Conservation (phyloP, 1,140 invertebrate genomes). For the Sinonovacula constricta region DNA sequence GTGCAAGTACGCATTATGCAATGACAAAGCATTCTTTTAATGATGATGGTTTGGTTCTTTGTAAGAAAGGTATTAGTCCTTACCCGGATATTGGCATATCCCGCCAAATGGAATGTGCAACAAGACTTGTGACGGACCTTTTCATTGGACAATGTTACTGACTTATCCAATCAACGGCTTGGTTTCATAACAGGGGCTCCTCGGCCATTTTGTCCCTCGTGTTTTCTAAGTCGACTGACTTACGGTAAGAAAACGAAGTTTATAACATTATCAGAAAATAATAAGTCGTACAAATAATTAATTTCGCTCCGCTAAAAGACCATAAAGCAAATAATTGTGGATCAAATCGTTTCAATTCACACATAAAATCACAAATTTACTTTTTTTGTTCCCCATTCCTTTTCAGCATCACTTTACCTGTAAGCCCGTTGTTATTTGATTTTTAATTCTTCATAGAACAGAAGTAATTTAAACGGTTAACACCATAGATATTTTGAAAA, state of each 20-base stretch:
- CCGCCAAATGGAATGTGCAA: slow-evolving; percentile 44
- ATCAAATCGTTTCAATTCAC: too few relatives aligned
- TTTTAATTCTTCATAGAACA: too few relatives aligned
- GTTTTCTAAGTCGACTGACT: slow-evolving; percentile 29
- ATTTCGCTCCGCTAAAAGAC: too few relatives aligned
- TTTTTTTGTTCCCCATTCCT: background rate
- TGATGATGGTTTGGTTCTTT: too few relatives aligned
- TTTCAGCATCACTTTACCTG: background rate
- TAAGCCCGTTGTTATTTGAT: too few relatives aligned
- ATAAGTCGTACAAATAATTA: background rate
- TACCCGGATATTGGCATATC: slow-evolving; percentile 9
- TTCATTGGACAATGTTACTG: background rate
- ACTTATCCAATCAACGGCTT: slow-evolving; percentile 16
- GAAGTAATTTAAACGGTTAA: too few relatives aligned
- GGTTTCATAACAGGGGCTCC: background rate
- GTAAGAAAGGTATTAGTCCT: too few relatives aligned
- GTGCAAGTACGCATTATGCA: too few relatives aligned
- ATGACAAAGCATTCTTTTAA: too few relatives aligned
- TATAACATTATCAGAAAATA: background rate
- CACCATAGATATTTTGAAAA: too few relatives aligned
- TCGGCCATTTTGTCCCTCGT: slow-evolving; percentile 52
- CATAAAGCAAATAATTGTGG: too few relatives aligned
- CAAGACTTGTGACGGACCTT: background rate
- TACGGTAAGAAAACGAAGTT: slow-evolving; percentile 22
- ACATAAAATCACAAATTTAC: too few relatives aligned